Conservation (phyloP, 2,113 vertebrate genomes). For the Vireo altiloquus region DNA sequence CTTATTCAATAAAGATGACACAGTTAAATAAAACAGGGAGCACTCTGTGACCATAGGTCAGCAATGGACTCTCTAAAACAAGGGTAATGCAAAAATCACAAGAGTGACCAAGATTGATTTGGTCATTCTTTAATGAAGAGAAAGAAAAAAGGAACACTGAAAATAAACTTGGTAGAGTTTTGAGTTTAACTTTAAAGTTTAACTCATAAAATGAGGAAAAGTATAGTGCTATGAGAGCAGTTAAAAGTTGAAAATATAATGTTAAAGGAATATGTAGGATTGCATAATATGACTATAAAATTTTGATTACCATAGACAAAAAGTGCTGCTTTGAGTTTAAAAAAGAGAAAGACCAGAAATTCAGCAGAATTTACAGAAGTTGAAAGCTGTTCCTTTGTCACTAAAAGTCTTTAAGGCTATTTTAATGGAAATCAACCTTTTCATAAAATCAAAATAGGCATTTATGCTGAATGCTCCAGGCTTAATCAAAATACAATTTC, state of each 20-base stretch:
- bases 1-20: not conserved
- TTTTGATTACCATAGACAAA: not conserved
- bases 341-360: not conserved
- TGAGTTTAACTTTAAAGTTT: not conserved
- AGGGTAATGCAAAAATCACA: not conserved
- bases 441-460: not conserved
- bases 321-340: not conserved
- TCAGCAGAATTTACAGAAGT: not conserved
- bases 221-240: not conserved
- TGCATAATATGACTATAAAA: not conserved
- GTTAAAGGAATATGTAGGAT: not conserved
- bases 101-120: not conserved
- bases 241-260: not conserved
- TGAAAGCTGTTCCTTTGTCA: not conserved
- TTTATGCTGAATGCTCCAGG: not conserved
- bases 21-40: not conserved
- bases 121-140: not conserved
- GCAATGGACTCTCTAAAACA: not conserved
- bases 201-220: not conserved
- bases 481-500: not conserved
- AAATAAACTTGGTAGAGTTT: not conserved
- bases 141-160: not conserved
- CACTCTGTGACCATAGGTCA: not conserved
- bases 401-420: not conserved
- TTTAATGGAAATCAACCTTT: constrained; percentile 4